Evolutionary conservation across 2,113 vertebrate genomes (phyloP), one percentile per base, ranked within the genome.

Genomic region (Lepus europaeus): DNA sequence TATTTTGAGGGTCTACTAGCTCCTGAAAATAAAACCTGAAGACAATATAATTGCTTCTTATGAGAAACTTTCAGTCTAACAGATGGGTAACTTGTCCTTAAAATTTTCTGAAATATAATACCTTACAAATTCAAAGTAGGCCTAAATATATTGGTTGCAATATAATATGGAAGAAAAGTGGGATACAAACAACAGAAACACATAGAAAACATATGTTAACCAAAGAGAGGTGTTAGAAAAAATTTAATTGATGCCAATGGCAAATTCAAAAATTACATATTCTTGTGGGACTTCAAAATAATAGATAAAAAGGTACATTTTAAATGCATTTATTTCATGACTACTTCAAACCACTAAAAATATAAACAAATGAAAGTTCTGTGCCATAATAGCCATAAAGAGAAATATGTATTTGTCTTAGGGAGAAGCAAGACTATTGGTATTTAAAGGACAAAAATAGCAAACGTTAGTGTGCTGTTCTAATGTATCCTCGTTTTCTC

Each of bases 391-490:
- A 81, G 14, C 9, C 59, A 92, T 72, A 87, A 85, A 94, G 51
- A 93, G 49, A 96, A 84, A 73, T 1, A 69, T 86, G 82, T 73
- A 84, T 66, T 95, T 93, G 59, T 91, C 87, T 91, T 79, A 80
- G 76, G 49, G 29, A 94, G 9, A 93, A 95, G 33, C 29, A 86
- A 82, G 72, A 51, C 9, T 76, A 70, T 45, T 77, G n/a, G 31
- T 36, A 93, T 45, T 69, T 84, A 89, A 5, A 39, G n/a, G 31
- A 93, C 63, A 85, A 95, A 96, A 91, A 76, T 73, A 93, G 78
- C 83, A 83, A 79, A 70, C 53, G 39, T 89, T 88, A 85, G 8
- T 45, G 80, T 73, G 27, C 31, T 91, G 22, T 86, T 82, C 61
- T 76, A 74, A 81, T 74, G 36, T 7, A 49, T 29, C n/a, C 7